phyloP scores from a whole-genome alignment of 2,797 vertebrate species.

The Pseudochromis fuscus region DNA sequence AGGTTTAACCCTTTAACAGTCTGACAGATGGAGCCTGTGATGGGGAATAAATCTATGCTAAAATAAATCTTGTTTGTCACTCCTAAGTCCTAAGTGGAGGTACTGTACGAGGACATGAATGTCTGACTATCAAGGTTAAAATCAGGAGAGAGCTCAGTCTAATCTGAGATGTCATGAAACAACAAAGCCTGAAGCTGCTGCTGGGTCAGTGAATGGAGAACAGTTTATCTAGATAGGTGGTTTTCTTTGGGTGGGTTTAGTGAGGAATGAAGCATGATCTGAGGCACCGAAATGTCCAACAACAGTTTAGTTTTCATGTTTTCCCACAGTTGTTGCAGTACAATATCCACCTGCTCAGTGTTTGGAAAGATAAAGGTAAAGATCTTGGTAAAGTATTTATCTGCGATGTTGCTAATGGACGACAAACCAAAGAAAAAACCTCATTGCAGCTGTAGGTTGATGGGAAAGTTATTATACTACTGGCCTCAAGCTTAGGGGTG shows the following conservation, averaged over 20 bases:
- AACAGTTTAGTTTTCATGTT: too few relatives aligned
- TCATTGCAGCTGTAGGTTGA: too few relatives aligned
- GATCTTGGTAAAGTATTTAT: too few relatives aligned
- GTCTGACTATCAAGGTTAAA: constrained; percentile 44
- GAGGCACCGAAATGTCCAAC: too few relatives aligned
- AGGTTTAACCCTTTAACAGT: constrained; percentile 47
- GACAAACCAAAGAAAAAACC: too few relatives aligned
- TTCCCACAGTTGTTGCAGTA: too few relatives aligned
- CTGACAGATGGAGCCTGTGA: constrained; percentile 38
- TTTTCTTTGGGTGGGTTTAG: constrained; percentile 6
- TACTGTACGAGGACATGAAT: constrained; percentile 16
- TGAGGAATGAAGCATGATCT: too few relatives aligned
- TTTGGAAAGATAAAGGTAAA: too few relatives aligned
- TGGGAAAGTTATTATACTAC: too few relatives aligned
- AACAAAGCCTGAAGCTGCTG: constrained; percentile 30
- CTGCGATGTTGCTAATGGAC: too few relatives aligned
- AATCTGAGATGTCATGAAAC: constrained; percentile 53
- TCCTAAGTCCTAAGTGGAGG: constrained; percentile 21
- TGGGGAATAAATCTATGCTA: constrained; percentile 18
- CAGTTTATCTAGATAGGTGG: constrained; percentile 7
- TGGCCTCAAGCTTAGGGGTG: too few relatives aligned
- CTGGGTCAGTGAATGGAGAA: constrained; percentile 20
- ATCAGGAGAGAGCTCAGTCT: constrained; percentile 31
- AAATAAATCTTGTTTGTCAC: constrained; percentile 36
- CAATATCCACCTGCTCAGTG: too few relatives aligned